Evolutionary conservation across 2,113 vertebrate species (phyloP), one percentile per base, ranked within the genome.

Genomic region (Rhinoptilus africanus): DNA sequence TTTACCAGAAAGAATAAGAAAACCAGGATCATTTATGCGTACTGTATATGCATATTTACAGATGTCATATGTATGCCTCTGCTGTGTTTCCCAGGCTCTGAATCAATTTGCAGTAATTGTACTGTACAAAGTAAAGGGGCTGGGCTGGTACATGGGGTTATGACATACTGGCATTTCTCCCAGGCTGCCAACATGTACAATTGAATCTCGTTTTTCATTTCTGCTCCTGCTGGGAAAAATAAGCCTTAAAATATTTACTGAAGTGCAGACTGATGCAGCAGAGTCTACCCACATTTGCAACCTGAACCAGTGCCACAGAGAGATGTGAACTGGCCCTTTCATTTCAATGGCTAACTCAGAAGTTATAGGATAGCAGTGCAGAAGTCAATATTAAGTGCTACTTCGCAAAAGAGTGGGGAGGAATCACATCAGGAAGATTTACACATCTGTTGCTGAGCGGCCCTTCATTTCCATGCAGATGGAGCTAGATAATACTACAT

Each of bases 161-260:
- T 64, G 85, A 84, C 91, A 53, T 5, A 9, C 48, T 96, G 92
- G 92, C 85, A 79, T 10, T 78, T 64, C 56, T 96, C 93, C 95
- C 88, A 75, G 92, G 30, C 92, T 91, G 79, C 63, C 39, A 9
- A 53, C 79, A 37, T 3, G 5, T 94, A 53, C 86, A 91, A 72
- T 88, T 72, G 83, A 94, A 78, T 68, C 69, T 87, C 35, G 1
- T 60, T 94, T 96, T 89, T 87, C 64, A 75, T 89, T 87, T 75
- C 80, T 69, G 32, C 62, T 81, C 84, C 87, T 87, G 69, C 84
- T 69, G 74, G 37, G 77, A 78, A 68, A 93, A 92, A 96, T 78
- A 81, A 92, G 30, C 60, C 51, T 78, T 92, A 75, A 84, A 95
- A 93, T 59, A 45, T 48, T 74, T 72, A 41, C n/a, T 83, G 74